Conservation (phyloP, 2,888 invertebrate genomes). For the Caenorhabditis sp. region DNA sequence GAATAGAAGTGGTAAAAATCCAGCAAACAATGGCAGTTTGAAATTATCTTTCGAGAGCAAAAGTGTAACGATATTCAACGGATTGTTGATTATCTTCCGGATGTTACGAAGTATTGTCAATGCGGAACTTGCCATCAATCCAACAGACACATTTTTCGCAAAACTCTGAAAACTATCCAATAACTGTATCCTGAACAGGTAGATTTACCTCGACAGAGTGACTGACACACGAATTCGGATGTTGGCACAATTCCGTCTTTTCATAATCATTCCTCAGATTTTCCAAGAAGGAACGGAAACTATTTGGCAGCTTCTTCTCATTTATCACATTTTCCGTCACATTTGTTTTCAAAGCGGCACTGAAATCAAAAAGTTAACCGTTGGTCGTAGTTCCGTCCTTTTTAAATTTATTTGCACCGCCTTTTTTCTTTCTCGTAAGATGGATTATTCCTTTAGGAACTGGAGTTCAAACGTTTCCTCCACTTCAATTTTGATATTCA, state of each 20-base stretch:
- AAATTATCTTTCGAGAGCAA: conserved; percentile 55
- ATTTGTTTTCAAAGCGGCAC: conserved; percentile 56
- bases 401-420: conserved; percentile 37
- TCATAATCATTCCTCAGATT: conserved; percentile 57
- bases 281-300: conserved; percentile 53
- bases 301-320: conserved; percentile 50
- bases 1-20: conserved; percentile 72
- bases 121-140: conserved; percentile 72
- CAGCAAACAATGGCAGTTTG: conserved; percentile 72
- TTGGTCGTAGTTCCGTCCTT: not conserved
- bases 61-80: conserved; percentile 34
- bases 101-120: conserved; percentile 54
- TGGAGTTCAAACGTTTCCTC: conserved; percentile 30
- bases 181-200: no score
- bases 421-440: conserved; percentile 19
- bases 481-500: conserved; percentile 39
- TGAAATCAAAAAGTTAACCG: conserved; percentile 39
- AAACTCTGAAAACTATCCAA: conserved; percentile 63
- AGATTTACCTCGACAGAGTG: conserved; percentile 68
- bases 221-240: conserved; percentile 71
- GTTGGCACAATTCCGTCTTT: conserved; percentile 65
- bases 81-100: conserved; percentile 47
- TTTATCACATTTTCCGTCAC: conserved; percentile 52
- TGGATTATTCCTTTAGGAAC: conserved; percentile 49
- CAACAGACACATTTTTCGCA: conserved; percentile 78